These are phyloP conservation scores for Gonocerus acuteangulatus DNA, from an alignment of 2,888 invertebrate genomes.

Conservation along the genomic window DNA sequence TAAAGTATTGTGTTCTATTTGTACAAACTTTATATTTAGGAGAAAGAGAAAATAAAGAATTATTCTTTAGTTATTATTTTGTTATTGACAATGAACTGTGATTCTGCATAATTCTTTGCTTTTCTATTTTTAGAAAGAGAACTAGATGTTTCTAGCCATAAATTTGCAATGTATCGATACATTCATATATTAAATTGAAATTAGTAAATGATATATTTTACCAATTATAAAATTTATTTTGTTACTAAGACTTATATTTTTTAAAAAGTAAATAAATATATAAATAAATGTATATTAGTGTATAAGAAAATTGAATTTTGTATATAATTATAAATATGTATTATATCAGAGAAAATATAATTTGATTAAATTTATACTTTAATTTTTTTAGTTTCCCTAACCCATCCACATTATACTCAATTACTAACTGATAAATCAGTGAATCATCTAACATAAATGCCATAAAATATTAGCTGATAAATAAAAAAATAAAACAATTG, in stretches of 20 bases:
- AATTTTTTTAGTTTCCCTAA: not conserved
- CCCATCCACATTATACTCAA: too few relatives aligned
- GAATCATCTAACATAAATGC: too few relatives aligned
- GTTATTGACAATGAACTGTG: conserved; percentile 31
- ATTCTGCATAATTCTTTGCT: conserved; percentile 19
- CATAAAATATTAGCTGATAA: too few relatives aligned
- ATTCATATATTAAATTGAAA: conserved; percentile 16
- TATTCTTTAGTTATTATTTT: not conserved
- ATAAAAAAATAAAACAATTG: too few relatives aligned
- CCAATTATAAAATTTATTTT: conserved; percentile 24
- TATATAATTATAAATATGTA: conserved; percentile 26
- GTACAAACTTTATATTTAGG: conserved; percentile 24
- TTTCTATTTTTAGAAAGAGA: conserved; percentile 27
- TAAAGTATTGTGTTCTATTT: conserved; percentile 26
- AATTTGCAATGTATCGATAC: conserved; percentile 26
- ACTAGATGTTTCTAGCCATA: conserved; percentile 33
- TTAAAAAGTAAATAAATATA: conserved; percentile 17
- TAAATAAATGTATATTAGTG: conserved; percentile 17
- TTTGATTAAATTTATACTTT: conserved; percentile 15
- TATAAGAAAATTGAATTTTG: conserved; percentile 11
- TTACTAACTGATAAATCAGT: too few relatives aligned
- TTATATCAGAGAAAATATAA: conserved; percentile 15
- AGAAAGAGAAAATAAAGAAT: too few relatives aligned
- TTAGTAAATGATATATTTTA: conserved; percentile 22
- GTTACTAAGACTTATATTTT: conserved; percentile 25